Evolutionary conservation across 1,140 invertebrate genomes (phyloP), one percentile per base, ranked within the genome.

Genomic region (Cepaea nemoralis): DNA sequence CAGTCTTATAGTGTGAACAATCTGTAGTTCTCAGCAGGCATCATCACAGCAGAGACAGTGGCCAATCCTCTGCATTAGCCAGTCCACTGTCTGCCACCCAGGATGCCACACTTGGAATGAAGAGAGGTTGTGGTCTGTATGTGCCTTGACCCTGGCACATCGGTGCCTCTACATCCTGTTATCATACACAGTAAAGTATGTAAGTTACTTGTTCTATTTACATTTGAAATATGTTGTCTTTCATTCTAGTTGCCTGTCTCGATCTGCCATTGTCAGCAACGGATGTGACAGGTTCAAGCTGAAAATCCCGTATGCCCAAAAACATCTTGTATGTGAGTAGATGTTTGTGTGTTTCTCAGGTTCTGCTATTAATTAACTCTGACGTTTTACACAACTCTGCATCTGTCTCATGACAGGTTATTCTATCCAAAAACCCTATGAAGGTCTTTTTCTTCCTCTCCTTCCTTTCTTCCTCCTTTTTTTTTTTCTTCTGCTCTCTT

Each of bases 211-310:
- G 14, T 55, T n/a, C 50, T 14, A 16, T 55, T 55, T 55, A 55
- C 50, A 55, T 55, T 55, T 16, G n/a, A 16, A 16, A n/a, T n/a
- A 55, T n/a, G n/a, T 16, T 55, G n/a, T 14, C n/a, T 10, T 69
- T 31, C 35, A 8, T 35, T 69, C 10, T 69, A 69, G 66, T 19
- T 70, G 6, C 19, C 27, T 40, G 27, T 22, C 35, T 2, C 33
- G 22, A 5, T 24, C 19, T 22, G 40, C 24, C 14, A 70, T 0
- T 70, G 69, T 24, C 12, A 22, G 3, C 27, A 45, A 31, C 59
- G 55, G 27, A 75, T 75, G 0, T 78, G 77, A 78, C 77, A 67
- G 77, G 37, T 78, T 78, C 59, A 78, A 67, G 24, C 48, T 78
- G 33, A 67, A 48, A 33, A 78, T 78, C 12, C 77, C 77, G 33